phyloP scores from a whole-genome alignment of 2,113 vertebrate species.

The Phyllostomus hastatus region DNA sequence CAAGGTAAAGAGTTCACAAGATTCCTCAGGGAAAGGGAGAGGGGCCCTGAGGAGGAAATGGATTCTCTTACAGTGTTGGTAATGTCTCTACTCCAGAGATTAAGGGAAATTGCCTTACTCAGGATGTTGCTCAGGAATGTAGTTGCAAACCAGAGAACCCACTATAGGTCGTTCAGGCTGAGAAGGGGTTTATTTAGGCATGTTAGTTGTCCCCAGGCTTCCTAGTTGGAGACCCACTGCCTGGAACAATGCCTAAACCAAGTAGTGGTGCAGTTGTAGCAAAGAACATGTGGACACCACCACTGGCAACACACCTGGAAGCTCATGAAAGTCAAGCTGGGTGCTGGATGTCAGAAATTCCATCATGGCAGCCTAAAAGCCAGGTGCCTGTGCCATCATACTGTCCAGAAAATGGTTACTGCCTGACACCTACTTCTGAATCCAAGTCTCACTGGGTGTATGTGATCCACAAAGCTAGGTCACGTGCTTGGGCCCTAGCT shows the following conservation, averaged over 20 bases:
- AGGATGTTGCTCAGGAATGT: background rate
- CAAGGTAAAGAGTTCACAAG: background rate
- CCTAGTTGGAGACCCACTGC: background rate
- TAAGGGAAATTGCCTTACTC: background rate
- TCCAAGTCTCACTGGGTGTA: background rate
- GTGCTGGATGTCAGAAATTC: background rate
- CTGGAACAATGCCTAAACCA: background rate
- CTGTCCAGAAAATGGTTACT: slow-evolving; percentile 11
- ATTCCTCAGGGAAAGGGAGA: background rate
- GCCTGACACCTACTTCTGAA: slow-evolving; percentile 7
- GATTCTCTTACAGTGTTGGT: background rate
- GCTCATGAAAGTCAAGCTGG: background rate
- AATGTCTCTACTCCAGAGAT: background rate
- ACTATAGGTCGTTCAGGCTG: background rate
- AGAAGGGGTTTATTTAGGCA: background rate
- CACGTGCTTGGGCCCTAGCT: background rate
- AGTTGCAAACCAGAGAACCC: background rate
- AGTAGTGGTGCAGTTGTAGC: background rate
- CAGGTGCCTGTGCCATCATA: background rate
- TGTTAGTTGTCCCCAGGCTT: background rate
- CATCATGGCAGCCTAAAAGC: background rate
- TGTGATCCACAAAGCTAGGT: background rate
- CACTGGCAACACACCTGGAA: background rate
- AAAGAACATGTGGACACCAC: background rate
- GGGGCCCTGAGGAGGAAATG: background rate